A percentile compares a stretch with the other conserved stretches of the same genome.
phyloP scores from a whole-genome alignment of 2,888 invertebrate species.

The Bhutanitis thaidina region DNA sequence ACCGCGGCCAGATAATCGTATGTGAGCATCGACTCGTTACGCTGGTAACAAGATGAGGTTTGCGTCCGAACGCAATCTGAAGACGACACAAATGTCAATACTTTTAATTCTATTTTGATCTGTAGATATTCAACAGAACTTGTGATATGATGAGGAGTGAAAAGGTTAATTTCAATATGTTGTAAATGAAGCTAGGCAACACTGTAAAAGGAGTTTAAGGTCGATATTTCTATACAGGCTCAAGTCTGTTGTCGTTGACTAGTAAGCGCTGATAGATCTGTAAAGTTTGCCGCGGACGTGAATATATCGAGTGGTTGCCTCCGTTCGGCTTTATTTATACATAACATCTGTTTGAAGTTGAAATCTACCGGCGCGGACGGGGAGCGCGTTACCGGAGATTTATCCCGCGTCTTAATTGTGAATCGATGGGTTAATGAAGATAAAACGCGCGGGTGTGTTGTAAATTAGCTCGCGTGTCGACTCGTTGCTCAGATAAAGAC shows the following conservation, averaged over 20 bases:
- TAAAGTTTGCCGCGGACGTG: constrained; percentile 79
- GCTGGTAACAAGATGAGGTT: constrained; percentile 76
- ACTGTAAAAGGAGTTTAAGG: constrained; percentile 37
- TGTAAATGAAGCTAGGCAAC: background rate
- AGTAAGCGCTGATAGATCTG: constrained; percentile 70
- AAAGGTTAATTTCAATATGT: background rate
- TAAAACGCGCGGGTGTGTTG: constrained; percentile 79
- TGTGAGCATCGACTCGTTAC: constrained; percentile 79
- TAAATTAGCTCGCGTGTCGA: constrained; percentile 80
- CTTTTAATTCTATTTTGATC: constrained; percentile 28
- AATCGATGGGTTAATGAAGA: constrained; percentile 81
- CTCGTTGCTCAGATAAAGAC: constrained; percentile 77
- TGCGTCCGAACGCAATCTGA: constrained; percentile 41
- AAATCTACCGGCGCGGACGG: constrained; percentile 75
- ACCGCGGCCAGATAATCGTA: constrained; percentile 78
- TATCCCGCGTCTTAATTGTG: constrained; percentile 80
- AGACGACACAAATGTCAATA: constrained; percentile 47
- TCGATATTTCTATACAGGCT: constrained; percentile 42
- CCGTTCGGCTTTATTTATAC: constrained; percentile 79
- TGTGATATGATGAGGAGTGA: background rate
- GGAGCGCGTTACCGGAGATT: constrained; percentile 78
- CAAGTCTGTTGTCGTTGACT: constrained; percentile 49
- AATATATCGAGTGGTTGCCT: constrained; percentile 79
- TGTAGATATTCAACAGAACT: constrained; percentile 11
- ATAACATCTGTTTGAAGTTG: constrained; percentile 79